A percentile compares a stretch with the other conserved stretches of the same genome.
Evolutionary conservation across 2,888 invertebrate genomes (phyloP).

Genomic region (Reticulitermes lucifugus): DNA sequence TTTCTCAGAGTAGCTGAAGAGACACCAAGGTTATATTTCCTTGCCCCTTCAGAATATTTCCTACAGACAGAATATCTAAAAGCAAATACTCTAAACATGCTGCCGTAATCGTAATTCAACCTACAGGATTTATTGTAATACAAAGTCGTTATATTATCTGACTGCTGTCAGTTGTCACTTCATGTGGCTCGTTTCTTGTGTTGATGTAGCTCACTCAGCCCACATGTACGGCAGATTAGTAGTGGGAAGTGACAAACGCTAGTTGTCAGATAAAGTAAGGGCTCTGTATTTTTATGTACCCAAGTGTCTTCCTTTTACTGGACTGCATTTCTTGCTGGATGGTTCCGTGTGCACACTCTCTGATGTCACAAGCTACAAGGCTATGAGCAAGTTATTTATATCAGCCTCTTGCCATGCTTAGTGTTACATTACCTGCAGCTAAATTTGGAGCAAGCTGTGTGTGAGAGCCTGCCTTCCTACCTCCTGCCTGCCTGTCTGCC

Average conservation of each 20-base stretch:
- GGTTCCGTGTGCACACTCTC: slow-evolving; percentile 30
- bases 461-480: slow-evolving; percentile 13
- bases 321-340: neutral
- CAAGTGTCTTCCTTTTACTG: neutral
- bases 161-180: too few relatives aligned
- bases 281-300: neutral
- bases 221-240: too few relatives aligned
- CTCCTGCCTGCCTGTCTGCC: slow-evolving; percentile 2
- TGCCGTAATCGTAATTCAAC: too few relatives aligned
- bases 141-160: too few relatives aligned
- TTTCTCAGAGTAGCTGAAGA: neutral
- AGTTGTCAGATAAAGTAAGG: too few relatives aligned
- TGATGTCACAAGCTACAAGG: slow-evolving; percentile 21
- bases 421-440: slow-evolving; percentile 69
- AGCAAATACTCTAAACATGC: too few relatives aligned
- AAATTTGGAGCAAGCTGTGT: slow-evolving; percentile 64
- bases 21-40: neutral
- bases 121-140: too few relatives aligned
- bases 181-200: too few relatives aligned
- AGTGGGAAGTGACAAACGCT: too few relatives aligned
- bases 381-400: slow-evolving; percentile 65
- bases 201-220: too few relatives aligned
- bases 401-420: slow-evolving; percentile 62
- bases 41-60: neutral
- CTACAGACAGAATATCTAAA: neutral